Conservation (phyloP, 1,140 invertebrate genomes). For the Nasonia vitripennis region DNA sequence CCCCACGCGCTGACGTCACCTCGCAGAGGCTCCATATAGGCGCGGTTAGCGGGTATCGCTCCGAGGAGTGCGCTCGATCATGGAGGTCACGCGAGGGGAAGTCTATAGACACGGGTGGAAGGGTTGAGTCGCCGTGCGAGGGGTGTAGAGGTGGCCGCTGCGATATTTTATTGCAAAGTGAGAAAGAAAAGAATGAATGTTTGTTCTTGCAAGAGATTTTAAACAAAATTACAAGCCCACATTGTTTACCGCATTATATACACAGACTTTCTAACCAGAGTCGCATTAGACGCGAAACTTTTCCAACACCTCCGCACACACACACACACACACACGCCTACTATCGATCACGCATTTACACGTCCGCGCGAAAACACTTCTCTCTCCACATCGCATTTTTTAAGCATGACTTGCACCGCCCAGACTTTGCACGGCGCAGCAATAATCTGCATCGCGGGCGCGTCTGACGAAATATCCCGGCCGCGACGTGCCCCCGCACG, state of each 20-base stretch:
- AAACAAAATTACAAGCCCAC: no score
- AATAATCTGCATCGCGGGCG: neutral
- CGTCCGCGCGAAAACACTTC: neutral
- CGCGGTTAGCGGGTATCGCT: neutral
- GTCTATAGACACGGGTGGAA: no score
- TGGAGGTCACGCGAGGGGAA: no score
- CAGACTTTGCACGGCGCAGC: neutral
- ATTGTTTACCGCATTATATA: no score
- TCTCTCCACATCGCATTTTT: neutral
- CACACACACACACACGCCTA: neutral
- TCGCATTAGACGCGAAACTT: neutral
- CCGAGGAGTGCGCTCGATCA: no score
- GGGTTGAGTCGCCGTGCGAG: no score
- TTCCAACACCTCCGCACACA: neutral
- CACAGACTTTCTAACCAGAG: neutral
- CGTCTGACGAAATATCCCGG: neutral
- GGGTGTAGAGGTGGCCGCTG: no score
- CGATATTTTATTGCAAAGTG: no score
- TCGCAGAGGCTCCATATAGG: neutral
- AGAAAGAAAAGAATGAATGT: no score
- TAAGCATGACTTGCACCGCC: neutral
- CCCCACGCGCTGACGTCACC: conserved; percentile 13
- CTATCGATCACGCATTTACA: neutral
- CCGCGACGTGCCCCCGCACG: neutral
- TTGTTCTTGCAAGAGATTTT: no score